These are phyloP conservation scores for Monarcha castaneiventris DNA, from an alignment of 2,113 vertebrate species.

Conservation along the genomic window DNA sequence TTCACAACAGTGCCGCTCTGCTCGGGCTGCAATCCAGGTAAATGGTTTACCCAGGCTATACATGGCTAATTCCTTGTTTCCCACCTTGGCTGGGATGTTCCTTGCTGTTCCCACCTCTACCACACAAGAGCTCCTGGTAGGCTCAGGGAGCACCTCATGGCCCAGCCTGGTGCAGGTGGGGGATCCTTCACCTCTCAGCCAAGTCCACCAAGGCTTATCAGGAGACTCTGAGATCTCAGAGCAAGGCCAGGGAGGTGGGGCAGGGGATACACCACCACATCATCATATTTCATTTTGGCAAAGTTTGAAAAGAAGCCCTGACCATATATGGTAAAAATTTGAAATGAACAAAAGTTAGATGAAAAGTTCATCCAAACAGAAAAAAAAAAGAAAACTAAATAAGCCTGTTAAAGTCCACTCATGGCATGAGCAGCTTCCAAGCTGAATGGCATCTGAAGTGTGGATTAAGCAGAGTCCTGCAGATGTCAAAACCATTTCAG, in stretches of 20 bases:
- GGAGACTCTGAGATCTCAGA: neutral
- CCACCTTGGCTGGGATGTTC: neutral
- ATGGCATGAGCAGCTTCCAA: neutral
- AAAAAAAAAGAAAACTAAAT: neutral
- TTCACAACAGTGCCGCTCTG: neutral
- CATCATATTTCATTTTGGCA: neutral
- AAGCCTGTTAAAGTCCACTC: neutral
- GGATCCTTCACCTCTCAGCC: neutral
- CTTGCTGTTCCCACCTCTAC: neutral
- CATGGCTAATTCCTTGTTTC: neutral
- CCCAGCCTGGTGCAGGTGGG: neutral
- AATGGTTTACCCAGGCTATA: neutral
- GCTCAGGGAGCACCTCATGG: neutral
- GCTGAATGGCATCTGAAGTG: neutral
- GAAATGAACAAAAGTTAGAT: neutral
- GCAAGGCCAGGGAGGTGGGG: neutral
- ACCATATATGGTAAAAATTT: constrained; percentile 47
- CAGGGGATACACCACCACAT: neutral
- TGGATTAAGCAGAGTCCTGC: neutral
- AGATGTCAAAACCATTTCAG: neutral
- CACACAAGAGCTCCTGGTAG: neutral
- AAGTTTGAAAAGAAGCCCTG: constrained; percentile 16
- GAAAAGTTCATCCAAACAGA: neutral
- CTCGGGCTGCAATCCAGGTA: neutral
- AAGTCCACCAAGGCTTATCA: neutral